These are phyloP conservation scores for Chamaea fasciata DNA, from an alignment of 2,113 vertebrate genomes.

Conservation along the genomic window DNA sequence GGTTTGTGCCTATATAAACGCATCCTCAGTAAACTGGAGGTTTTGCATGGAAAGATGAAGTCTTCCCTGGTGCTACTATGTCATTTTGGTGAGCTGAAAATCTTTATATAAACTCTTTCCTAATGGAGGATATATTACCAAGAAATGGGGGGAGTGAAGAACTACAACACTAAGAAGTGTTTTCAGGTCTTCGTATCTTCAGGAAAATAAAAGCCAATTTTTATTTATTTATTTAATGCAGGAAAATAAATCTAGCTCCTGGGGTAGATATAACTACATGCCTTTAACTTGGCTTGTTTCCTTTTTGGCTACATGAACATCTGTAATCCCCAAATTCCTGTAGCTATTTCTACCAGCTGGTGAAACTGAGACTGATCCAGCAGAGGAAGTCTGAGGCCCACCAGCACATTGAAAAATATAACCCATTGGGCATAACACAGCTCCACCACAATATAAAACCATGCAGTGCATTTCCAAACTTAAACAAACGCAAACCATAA, in stretches of 20 bases:
- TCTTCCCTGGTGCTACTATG: background rate
- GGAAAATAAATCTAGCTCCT: background rate
- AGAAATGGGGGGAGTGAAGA: background rate
- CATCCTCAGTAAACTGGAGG: background rate
- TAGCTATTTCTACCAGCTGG: background rate
- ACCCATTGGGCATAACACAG: background rate
- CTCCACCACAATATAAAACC: background rate
- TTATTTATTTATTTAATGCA: background rate
- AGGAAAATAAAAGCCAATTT: background rate
- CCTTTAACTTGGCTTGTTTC: background rate
- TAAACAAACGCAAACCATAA: background rate
- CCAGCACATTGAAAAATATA: background rate
- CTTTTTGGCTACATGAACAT: background rate
- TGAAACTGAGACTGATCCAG: background rate
- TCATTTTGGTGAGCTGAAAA: background rate
- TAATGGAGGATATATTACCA: background rate
- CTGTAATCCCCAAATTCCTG: conserved; percentile 40
- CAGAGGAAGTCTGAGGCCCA: background rate
- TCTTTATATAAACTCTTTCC: background rate
- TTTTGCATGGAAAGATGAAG: background rate
- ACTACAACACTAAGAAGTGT: background rate
- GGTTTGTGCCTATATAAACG: background rate
- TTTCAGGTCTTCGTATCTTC: background rate
- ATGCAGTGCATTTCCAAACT: background rate
- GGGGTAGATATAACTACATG: background rate